Evolutionary conservation across 2,113 vertebrate genomes (phyloP), one percentile per base, ranked within the genome.

Genomic region (Chrysochloris asiatica): DNA sequence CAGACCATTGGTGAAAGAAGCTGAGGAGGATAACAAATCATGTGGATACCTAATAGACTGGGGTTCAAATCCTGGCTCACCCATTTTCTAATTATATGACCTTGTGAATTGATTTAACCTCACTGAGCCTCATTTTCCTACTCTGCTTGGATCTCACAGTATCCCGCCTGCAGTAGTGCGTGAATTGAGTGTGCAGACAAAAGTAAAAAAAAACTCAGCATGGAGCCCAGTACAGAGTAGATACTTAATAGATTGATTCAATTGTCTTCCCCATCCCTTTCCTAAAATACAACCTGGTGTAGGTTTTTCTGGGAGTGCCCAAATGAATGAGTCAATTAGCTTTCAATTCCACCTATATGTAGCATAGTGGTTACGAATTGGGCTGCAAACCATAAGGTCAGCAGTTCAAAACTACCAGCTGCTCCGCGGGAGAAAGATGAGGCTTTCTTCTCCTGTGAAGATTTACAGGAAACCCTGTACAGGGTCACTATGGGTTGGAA

Each of bases 241-340:
- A 45, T n/a, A 36, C 61, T 67, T 76, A 54, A 72, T 59, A 83
- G 78, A 4, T 28, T 65, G 63, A 19, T 45, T 84, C 36, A 2
- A 3, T 90, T 75, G 84, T 75, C 54, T 80, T 81, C 43, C 41
- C 30, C 33, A 77, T 72, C 33, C 12, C 21, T 81, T 87, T 65
- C 73, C 10, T 63, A 54, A 52, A 90, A 41, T 71, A 4, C 79
- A 71, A 65, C 7, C 38, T 76, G 52, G 76, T 28, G 52, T 21
- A 16, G 2, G 28, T 63, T 63, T 63, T 65, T 80, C 41, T 61
- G n/a, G 50, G 38, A 41, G 21, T 67, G 2, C 75, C 72, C 56
- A 77, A 54, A 63, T 45, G 90, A 83, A 90, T 12, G 83, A 90
- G 30, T 2, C n/a, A 33, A 90, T 83, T 89, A 33, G 36, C 59